Base-by-base conservation (phyloP, 2,113 vertebrate species). In the Sphaerodactylus townsendi region DNA sequence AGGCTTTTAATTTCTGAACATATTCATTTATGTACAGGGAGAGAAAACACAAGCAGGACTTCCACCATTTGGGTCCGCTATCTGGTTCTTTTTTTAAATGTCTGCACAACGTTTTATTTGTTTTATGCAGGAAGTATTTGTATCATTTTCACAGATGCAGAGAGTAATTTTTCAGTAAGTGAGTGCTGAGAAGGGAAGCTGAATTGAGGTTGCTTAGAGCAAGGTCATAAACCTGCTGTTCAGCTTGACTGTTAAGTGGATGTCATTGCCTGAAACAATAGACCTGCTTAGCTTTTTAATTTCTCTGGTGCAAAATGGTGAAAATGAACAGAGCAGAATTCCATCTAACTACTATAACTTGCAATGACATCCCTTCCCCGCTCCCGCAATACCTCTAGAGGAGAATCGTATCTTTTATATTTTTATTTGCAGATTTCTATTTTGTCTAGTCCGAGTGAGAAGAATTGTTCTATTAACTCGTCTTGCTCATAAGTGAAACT, bases 401-500 rank as follows among this genome's bases (percentile, higher is more conserved):
- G 28, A 59, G n/a, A 85, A 72, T 28, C 79, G 1, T 2, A 65
- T 21, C 44, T 79, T 62, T 79, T 78, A 72, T 84, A 78, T 59
- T 62, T 72, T 85, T 17, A 11, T 56, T 91, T 86, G 75, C 50
- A 83, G 50, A 79, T 91, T 84, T 23, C 2, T 4, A 25, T 88
- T 89, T 85, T 86, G 72, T 87, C 75, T 86, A 65, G 77, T 89
- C 70, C 72, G 80, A 75, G 30, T 76, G 65, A 83, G 85, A 87
- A 78, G 17, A 92, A 82, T 25, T 80, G 70, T 10, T 86, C 90
- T 84, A 75, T 84, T 87, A 75, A 88, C 74, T 86, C 53, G 10
- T 69, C 83, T 91, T 90, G 62, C 86, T 69, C 53, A 78, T 76
- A 90, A 88, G 5, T 81, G 85, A 85, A 88, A 79, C 77, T 82